Base-by-base conservation (phyloP, 2,888 invertebrate species). In the Xylophagus ater region DNA sequence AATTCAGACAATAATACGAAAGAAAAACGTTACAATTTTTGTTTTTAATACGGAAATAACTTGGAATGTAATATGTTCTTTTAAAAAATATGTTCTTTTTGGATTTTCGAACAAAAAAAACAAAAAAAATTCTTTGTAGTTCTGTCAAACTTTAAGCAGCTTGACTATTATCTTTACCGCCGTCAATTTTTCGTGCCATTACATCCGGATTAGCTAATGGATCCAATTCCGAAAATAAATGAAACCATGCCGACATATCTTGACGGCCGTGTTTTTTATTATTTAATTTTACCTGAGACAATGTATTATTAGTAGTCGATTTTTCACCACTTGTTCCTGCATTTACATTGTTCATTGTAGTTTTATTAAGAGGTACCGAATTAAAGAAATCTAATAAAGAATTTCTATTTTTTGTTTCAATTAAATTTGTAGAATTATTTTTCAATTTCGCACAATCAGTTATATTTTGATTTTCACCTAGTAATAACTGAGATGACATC, bases 211-310 rank as follows among this genome's bases (percentile, higher is more conserved):
- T 89, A 9, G 88, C 78, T 23, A 93, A 68, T 1, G 93, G 93
- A 67, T 94, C 93, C 41, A 94, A 65, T 62, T 93, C 93, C 25
- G 92, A 86, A 68, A 94, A 93, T 37, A 93, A 68, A 62, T 86
- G 87, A 57, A 88, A 79, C 93, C 93, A 94, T 13, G 70, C 69
- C 3, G 68, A 66, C 53, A 67, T 70, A 44, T 72, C 73, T 50
- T 70, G 74, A 49, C 72, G 70, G 25, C 68, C 65, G 13, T 31
- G 21, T 35, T 14, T 30, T 15, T 41, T 40, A 14, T 44, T 38
- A 33, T 40, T 44, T 12, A 26, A 23, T 34, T 42, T 44, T n/a
- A 21, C 4, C 14, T n/a, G n/a, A n/a, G 17, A 15, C 2, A 21
- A n/a, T 24, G 23, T 35, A 14, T 29, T 33, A 9, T 5, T 28